These are phyloP conservation scores for Oxyura jamaicensis DNA, from an alignment of 2,113 vertebrate species.

Conservation along the genomic window DNA sequence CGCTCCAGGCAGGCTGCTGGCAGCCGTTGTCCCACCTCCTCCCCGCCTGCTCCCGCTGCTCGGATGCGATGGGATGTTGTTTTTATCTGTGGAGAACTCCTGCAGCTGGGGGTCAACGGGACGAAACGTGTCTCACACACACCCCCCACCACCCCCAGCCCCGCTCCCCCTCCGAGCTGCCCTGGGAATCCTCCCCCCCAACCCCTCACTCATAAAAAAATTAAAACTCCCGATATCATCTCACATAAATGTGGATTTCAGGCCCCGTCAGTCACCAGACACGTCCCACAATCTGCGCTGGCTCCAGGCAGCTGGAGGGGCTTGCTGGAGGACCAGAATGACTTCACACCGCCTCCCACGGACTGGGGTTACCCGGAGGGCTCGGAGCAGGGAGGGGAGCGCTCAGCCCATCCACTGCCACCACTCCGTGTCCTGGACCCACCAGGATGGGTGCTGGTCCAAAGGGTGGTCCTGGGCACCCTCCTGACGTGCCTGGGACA, in stretches of 20 bases:
- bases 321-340: constrained; percentile 57
- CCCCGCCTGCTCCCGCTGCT: not conserved
- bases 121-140: constrained; percentile 9
- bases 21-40: not conserved
- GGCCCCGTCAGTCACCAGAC: constrained; percentile 70
- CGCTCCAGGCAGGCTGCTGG: not conserved
- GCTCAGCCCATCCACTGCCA: not conserved
- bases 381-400: not conserved
- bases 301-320: constrained; percentile 64
- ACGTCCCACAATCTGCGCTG: constrained; percentile 66
- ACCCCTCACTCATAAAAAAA: not conserved
- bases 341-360: constrained; percentile 37
- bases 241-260: constrained; percentile 50
- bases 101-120: constrained; percentile 36
- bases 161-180: rapidly evolving
- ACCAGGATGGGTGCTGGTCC: not conserved
- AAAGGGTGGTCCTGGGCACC: rapidly evolving
- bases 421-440: rapidly evolving
- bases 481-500: rapidly evolving
- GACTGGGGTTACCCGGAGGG: constrained; percentile 22
- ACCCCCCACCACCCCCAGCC: not conserved
- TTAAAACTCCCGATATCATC: constrained; percentile 52
- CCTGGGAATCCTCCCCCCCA: not conserved
- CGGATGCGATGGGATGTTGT: not conserved
- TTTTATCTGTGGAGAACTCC: constrained; percentile 10